Base-by-base conservation (phyloP, 2,888 invertebrate genomes). In the Diaphora mendica region DNA sequence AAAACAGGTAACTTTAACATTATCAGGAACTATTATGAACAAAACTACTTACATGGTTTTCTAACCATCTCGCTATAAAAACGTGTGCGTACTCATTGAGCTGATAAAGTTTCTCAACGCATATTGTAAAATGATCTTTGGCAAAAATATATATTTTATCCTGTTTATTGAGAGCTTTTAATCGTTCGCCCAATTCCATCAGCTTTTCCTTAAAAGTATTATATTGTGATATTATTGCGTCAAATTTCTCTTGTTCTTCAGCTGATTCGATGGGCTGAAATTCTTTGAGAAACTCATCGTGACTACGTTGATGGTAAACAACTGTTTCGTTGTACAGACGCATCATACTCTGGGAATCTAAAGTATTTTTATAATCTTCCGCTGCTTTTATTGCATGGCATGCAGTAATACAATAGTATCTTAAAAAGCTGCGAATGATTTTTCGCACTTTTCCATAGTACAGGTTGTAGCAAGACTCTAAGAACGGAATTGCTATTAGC, bases 401-500 rank as follows among this genome's bases (percentile, higher is more conserved):
- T 75, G 92, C 89, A 7, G 83, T 77, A 64, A 84, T 74, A 39
- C 83, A 82, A 84, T 89, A 91, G 72, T 86, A 91, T 69, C 77
- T 82, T 3, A 90, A 74, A 77, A 92, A 94, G 65, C 89, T 88
- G 9, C 79, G 84, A 0, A 94, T 75, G 2, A 90, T 80, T 39
- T 78, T 82, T 79, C 92, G 93, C 8, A 94, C 74, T 68, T 91
- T 85, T 0, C 91, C 91, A 68, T 92, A 94, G 77, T 89, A 93
- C 1, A 82, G 79, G 70, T 91, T 87, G 65, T 91, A 89, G 0
- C 73, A 76, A 5, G 86, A 89, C 5, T 59, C 39, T 8, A 69
- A 26, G 11, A 71, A 69, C 11, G 73, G 65, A 0, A 73, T 23
- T 2, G n/a, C 65, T 2, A 69, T 0, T 9, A 76, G 5, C 13